Conservation (phyloP, 1,140 invertebrate genomes). For the Spodoptera litura region DNA sequence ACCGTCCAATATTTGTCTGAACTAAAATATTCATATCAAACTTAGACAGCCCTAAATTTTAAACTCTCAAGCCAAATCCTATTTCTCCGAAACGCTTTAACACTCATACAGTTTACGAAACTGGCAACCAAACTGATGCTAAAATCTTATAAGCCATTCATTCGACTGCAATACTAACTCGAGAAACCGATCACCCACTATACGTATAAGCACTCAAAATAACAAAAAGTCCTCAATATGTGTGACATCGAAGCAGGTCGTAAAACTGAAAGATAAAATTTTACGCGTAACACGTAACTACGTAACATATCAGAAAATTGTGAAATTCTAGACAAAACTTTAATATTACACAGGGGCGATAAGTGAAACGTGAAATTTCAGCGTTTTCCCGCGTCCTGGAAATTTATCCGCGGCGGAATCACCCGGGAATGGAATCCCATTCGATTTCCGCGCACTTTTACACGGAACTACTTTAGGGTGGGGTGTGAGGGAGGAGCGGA, state of each 20-base stretch:
- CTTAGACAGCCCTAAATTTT: constrained; percentile 3
- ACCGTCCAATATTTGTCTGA: not conserved
- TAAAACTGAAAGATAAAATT: constrained; percentile 46
- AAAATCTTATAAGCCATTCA: not conserved
- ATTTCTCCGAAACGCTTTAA: not conserved
- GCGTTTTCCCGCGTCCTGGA: constrained; percentile 25
- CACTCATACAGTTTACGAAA: not conserved
- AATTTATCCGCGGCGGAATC: constrained; percentile 58
- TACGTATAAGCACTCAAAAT: not conserved
- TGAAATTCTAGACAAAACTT: constrained; percentile 48
- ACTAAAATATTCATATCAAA: not conserved
- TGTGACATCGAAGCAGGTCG: constrained; percentile 40
- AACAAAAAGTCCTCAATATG: constrained; percentile 36
- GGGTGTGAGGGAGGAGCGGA: constrained; percentile 7
- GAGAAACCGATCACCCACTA: not conserved
- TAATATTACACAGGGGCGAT: constrained; percentile 35
- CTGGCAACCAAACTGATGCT: not conserved
- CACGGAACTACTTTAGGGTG: constrained; percentile 46
- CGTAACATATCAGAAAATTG: constrained; percentile 38
- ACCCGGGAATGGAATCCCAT: constrained; percentile 56
- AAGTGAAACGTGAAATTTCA: constrained; percentile 45
- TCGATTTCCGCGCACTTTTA: constrained; percentile 67
- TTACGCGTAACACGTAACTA: constrained; percentile 32
- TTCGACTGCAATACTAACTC: constrained; percentile 3
- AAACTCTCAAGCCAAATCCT: not conserved